Conservation (phyloP, 2,888 invertebrate genomes). For the Drosophila tripunctata region DNA sequence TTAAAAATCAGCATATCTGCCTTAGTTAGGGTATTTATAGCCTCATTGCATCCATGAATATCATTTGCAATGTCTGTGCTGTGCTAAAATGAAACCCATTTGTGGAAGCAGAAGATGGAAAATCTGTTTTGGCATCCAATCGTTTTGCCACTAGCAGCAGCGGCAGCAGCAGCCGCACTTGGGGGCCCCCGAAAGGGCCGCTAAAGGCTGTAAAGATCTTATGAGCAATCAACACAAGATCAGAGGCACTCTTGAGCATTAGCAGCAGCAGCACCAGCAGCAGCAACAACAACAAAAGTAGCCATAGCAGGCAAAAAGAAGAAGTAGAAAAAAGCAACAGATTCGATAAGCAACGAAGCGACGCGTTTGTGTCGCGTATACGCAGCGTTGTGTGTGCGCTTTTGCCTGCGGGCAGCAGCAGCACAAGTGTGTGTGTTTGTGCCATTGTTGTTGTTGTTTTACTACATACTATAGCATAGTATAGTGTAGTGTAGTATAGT, state of each 20-base stretch:
- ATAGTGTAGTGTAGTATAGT: too few relatives aligned
- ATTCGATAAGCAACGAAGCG: constrained; percentile 56
- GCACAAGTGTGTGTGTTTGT: constrained; percentile 39
- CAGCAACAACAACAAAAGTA: constrained; percentile 8
- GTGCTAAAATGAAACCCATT: constrained; percentile 18
- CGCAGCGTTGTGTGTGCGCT: constrained; percentile 55
- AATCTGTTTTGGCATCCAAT: too few relatives aligned
- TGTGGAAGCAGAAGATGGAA: neutral
- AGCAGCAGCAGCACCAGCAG: constrained; percentile 23
- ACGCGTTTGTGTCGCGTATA: constrained; percentile 73
- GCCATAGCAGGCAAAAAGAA: too few relatives aligned
- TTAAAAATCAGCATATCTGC: too few relatives aligned
- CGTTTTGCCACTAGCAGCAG: constrained; percentile 23
- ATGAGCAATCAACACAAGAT: constrained; percentile 34
- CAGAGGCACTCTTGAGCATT: constrained; percentile 49
- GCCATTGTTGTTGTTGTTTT: constrained; percentile 47
- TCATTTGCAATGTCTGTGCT: constrained; percentile 40
- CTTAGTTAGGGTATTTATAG: constrained; percentile 15
- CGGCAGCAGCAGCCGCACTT: constrained; percentile 27
- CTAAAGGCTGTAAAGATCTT: constrained; percentile 28
- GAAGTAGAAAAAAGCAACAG: constrained; percentile 7
- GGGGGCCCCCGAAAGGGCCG: constrained; percentile 21
- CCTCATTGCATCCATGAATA: constrained; percentile 2
- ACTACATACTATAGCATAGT: constrained; percentile 69
- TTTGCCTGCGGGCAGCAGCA: constrained; percentile 25